phyloP scores from a whole-genome alignment of 2,113 vertebrate genomes.

The Todiramphus chloris region DNA sequence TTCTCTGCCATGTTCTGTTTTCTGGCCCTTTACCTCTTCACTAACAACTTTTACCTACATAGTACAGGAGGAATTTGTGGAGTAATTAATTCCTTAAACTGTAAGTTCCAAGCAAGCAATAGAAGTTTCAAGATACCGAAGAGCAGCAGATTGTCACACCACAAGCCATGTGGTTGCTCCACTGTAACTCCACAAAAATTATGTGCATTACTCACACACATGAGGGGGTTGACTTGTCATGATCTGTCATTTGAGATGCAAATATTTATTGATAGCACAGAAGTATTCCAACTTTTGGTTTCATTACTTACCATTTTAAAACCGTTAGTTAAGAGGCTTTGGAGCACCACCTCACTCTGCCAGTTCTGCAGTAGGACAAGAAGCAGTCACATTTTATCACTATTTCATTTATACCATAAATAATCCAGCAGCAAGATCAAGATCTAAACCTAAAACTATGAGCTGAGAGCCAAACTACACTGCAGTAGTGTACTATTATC shows the following conservation, averaged over 20 bases:
- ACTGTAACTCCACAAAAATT: slow-evolving; percentile 15
- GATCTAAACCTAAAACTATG: not conserved
- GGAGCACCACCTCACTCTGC: not conserved
- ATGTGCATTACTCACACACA: slow-evolving; percentile 19
- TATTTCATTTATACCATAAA: not conserved
- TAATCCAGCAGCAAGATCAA: not conserved
- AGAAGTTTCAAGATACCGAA: slow-evolving; percentile 2
- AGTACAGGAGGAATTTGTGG: not conserved
- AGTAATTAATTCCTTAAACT: not conserved
- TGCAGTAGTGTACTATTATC: not conserved
- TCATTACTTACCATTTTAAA: slow-evolving; percentile 25
- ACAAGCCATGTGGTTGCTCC: slow-evolving; percentile 9
- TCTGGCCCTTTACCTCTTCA: not conserved
- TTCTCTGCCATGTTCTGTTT: not conserved
- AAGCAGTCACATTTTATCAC: not conserved
- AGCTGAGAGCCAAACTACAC: not conserved
- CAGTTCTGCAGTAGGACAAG: not conserved
- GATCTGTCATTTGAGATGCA: slow-evolving; percentile 37
- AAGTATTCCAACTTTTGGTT: slow-evolving; percentile 26
- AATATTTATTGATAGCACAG: slow-evolving; percentile 42
- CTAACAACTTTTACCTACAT: not conserved
- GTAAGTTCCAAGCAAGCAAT: slow-evolving; percentile 1
- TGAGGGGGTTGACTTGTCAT: slow-evolving; percentile 22
- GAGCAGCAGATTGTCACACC: slow-evolving; percentile 26
- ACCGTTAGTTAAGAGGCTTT: not conserved